phyloP scores from a whole-genome alignment of 2,797 vertebrate genomes.

The Hydrophis major region DNA sequence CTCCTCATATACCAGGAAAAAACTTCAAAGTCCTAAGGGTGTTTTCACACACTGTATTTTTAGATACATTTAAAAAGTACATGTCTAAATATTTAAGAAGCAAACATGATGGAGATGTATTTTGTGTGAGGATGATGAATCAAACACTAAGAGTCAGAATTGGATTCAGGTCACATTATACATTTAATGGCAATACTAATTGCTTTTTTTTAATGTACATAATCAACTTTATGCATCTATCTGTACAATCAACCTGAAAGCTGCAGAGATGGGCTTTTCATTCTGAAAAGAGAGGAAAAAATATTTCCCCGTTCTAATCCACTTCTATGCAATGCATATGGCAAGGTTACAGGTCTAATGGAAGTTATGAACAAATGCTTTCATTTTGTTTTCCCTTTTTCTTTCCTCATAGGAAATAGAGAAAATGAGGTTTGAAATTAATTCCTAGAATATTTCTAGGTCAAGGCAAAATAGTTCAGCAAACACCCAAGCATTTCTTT shows the following conservation, averaged over 20 bases:
- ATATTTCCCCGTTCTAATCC: neutral
- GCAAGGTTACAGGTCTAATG: neutral
- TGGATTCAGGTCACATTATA: neutral
- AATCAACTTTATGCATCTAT: neutral
- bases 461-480: neutral
- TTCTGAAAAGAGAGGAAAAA: neutral
- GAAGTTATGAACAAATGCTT: neutral
- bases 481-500: neutral
- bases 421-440: neutral
- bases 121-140: neutral
- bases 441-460: neutral
- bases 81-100: neutral
- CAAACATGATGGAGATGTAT: neutral
- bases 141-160: neutral
- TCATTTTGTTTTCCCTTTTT: neutral
- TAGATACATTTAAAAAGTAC: neutral
- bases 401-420: neutral
- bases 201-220: neutral
- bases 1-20: slow-evolving; percentile 10
- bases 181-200: neutral
- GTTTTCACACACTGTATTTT: neutral
- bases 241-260: neutral
- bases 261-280: neutral
- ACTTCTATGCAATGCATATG: neutral
- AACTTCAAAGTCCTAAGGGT: neutral